Percentiles rank a stretch among this genome's conserved stretches.
These are phyloP conservation scores for Oryzias melastigma DNA, from an alignment of 2,113 vertebrate species.

Conservation along the genomic window DNA sequence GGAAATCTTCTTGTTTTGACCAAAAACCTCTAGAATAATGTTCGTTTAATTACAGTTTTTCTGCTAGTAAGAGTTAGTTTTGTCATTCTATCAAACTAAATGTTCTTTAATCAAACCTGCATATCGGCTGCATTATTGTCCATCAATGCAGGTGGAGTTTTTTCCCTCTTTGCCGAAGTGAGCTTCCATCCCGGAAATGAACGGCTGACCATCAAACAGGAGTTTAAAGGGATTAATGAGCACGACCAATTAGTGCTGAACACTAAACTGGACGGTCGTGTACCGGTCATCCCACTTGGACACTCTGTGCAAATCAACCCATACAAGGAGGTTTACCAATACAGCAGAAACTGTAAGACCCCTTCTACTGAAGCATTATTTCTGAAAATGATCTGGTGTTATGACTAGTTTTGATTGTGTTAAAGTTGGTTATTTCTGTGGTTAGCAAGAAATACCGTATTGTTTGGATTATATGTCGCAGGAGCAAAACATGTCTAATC, in stretches of 20 bases:
- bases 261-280: constrained; percentile 85
- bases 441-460: too few species aligned
- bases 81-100: not conserved
- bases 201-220: constrained; percentile 84
- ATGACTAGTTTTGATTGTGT: too few species aligned
- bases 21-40: too few species aligned
- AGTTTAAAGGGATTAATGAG: constrained; percentile 88
- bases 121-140: not conserved
- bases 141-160: constrained; percentile 81
- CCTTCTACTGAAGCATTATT: too few species aligned
- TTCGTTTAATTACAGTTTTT: too few species aligned
- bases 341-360: constrained; percentile 80
- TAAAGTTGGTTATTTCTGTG: too few species aligned
- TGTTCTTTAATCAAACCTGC: not conserved
- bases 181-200: constrained; percentile 84
- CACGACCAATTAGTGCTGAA: constrained; percentile 90
- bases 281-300: constrained; percentile 79
- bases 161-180: constrained; percentile 86
- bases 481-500: too few species aligned
- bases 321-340: constrained; percentile 89
- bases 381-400: too few species aligned
- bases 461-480: too few species aligned
- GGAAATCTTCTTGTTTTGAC: too few species aligned
- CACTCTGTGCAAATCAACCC: constrained; percentile 84
- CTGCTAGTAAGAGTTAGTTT: too few species aligned